phyloP scores from a whole-genome alignment of 1,140 invertebrate species.

The Drosophila murphyi region DNA sequence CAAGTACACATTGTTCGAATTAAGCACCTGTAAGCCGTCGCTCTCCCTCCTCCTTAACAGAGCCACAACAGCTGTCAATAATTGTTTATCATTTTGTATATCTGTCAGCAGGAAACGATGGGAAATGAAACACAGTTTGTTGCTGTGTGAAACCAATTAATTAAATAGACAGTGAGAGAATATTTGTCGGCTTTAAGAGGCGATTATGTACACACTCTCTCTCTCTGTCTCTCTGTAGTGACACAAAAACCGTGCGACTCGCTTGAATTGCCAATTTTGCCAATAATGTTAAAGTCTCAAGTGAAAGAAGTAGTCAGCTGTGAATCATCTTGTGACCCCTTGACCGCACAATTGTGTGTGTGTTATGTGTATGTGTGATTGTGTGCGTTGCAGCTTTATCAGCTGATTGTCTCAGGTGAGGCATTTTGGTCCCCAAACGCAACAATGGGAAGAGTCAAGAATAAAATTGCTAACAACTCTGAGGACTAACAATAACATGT shows the following conservation, averaged over 20 bases:
- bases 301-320: constrained; percentile 10
- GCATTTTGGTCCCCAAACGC: constrained; percentile 28
- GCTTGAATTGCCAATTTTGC: not conserved
- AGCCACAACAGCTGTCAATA: constrained; percentile 63
- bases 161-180: constrained; percentile 1
- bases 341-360: not conserved
- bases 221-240: constrained; percentile 2
- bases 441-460: constrained; percentile 8
- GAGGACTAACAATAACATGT: constrained; percentile 36
- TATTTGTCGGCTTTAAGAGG: not conserved
- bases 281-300: constrained; percentile 1
- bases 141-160: constrained; percentile 22
- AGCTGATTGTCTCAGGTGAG: constrained; percentile 47
- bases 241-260: constrained; percentile 7
- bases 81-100: constrained; percentile 53
- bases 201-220: too few species aligned
- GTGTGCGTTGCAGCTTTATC: constrained; percentile 33
- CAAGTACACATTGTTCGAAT: not conserved
- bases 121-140: constrained; percentile 7
- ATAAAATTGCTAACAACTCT: constrained; percentile 29
- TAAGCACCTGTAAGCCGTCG: constrained; percentile 50
- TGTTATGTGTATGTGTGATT: too few species aligned
- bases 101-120: not conserved
- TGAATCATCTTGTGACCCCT: constrained; percentile 32
- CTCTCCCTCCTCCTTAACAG: constrained; percentile 21